These are phyloP conservation scores for Trachurus trachurus DNA, from an alignment of 2,797 vertebrate species.

Conservation along the genomic window DNA sequence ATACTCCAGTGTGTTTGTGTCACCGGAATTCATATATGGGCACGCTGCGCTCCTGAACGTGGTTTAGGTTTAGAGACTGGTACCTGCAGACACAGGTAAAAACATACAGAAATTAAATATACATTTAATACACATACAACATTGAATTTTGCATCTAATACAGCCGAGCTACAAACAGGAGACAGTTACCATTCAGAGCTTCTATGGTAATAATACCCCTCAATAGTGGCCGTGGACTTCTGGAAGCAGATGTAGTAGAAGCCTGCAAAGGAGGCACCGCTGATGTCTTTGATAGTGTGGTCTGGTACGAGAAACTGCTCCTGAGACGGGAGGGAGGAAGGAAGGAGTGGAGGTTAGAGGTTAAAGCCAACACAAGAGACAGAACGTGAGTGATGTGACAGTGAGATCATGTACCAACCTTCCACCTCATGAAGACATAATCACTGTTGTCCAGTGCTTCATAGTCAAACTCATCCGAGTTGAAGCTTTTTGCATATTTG, in stretches of 20 bases:
- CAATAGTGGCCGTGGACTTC: constrained; percentile 98
- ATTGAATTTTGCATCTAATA: background rate
- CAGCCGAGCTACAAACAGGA: background rate
- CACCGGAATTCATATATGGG: constrained; percentile 99
- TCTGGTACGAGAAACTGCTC: constrained; percentile 99
- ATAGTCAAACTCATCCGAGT: constrained; percentile 97
- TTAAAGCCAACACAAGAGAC: background rate
- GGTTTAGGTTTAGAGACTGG: constrained; percentile 96
- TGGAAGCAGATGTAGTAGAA: constrained; percentile 99
- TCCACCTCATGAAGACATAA: constrained; percentile 99
- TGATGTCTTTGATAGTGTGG: constrained; percentile 99
- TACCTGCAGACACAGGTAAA: constrained; percentile 87
- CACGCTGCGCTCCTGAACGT: constrained; percentile 94
- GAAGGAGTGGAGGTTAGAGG: constrained; percentile 2
- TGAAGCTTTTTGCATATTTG: constrained; percentile 98
- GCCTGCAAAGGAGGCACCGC: constrained; percentile 98
- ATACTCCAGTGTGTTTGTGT: constrained; percentile 72
- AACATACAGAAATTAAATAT: background rate
- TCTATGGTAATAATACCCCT: constrained; percentile 97
- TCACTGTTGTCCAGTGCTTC: constrained; percentile 95
- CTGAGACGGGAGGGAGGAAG: constrained; percentile 72
- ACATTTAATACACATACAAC: too few species aligned
- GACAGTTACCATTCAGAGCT: constrained; percentile 95
- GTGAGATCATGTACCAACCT: constrained; percentile 83
- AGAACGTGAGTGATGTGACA: background rate